Evolutionary conservation across 2,888 invertebrate genomes (phyloP).

Genomic region (Crepidodera aurea): DNA sequence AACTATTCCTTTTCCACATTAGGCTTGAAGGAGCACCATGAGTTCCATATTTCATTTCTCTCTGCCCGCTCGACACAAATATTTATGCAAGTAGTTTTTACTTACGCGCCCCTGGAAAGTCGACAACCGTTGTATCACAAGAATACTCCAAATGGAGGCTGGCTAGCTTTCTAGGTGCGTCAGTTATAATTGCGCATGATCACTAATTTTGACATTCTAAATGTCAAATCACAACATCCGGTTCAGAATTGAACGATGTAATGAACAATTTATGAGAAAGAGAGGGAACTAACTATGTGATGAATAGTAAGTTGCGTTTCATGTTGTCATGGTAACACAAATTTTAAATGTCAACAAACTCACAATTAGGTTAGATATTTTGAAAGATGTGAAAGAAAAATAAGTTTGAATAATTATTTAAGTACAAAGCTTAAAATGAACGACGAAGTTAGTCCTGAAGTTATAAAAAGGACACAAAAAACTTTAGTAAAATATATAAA

Average conservation of each 20-base stretch:
- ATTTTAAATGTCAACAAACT: constrained; percentile 12
- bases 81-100: constrained; percentile 22
- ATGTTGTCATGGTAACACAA: constrained; percentile 30
- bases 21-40: too few relatives aligned
- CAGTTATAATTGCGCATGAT: constrained; percentile 41
- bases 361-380: constrained; percentile 19
- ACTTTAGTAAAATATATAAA: constrained; percentile 88
- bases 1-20: not conserved
- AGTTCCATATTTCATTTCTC: too few relatives aligned
- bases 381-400: constrained; percentile 14
- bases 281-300: too few relatives aligned
- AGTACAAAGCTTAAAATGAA: constrained; percentile 22
- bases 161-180: constrained; percentile 60
- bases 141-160: constrained; percentile 58
- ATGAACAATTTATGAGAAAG: too few relatives aligned
- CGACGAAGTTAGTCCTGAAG: constrained; percentile 69
- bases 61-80: not conserved
- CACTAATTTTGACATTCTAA: constrained; percentile 1
- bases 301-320: too few relatives aligned
- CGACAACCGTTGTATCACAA: constrained; percentile 60
- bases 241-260: too few relatives aligned
- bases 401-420: too few relatives aligned
- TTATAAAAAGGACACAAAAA: constrained; percentile 87
- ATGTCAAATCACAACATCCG: not conserved
- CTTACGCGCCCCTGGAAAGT: constrained; percentile 61